These are phyloP conservation scores for Podiceps cristatus DNA, from an alignment of 2,113 vertebrate genomes.

Conservation along the genomic window DNA sequence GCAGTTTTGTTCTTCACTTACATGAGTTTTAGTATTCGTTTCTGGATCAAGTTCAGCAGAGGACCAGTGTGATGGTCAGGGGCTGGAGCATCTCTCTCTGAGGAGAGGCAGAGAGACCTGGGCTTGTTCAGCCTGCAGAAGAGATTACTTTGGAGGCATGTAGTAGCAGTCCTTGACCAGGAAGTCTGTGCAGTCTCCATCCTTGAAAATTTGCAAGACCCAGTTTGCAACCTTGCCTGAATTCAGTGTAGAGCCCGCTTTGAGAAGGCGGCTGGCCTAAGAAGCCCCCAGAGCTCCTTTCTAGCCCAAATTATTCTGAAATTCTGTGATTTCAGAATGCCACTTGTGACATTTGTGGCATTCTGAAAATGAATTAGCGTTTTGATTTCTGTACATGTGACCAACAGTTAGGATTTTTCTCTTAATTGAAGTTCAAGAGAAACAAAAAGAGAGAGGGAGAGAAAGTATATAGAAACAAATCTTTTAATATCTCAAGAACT, in stretches of 20 bases:
- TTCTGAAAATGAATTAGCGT: background rate
- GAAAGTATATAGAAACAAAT: background rate
- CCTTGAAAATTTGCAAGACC: background rate
- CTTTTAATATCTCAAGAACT: background rate
- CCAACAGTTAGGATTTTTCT: background rate
- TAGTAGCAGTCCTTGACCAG: background rate
- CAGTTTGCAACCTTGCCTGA: background rate
- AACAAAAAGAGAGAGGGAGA: background rate
- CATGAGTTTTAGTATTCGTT: background rate
- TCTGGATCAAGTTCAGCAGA: background rate
- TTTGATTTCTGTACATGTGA: background rate
- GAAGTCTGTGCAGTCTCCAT: background rate
- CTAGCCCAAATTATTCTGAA: background rate
- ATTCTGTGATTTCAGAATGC: background rate
- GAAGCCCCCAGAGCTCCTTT: background rate
- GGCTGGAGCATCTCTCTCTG: background rate
- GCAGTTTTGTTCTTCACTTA: rapidly evolving
- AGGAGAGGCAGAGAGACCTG: background rate
- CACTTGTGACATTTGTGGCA: background rate
- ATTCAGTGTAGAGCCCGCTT: background rate
- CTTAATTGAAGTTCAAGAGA: background rate
- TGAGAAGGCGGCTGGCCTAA: background rate
- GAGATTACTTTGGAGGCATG: background rate
- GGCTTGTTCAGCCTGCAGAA: background rate
- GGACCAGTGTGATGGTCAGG: background rate